These are phyloP conservation scores for Athalia circularis DNA, from an alignment of 2,888 invertebrate species.

Conservation along the genomic window DNA sequence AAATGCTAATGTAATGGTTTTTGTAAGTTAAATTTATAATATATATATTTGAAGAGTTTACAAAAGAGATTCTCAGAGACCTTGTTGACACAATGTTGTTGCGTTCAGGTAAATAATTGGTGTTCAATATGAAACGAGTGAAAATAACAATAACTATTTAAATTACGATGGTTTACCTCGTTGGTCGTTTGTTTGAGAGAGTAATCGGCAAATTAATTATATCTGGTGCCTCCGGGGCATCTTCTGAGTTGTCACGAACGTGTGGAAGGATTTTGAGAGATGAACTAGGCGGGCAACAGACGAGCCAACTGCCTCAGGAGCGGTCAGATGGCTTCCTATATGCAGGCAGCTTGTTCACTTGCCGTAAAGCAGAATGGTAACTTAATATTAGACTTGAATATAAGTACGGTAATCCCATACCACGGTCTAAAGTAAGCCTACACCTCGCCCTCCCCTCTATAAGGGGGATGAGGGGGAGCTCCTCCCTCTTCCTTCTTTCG, in stretches of 20 bases:
- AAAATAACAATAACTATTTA: not conserved
- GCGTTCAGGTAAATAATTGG: no score
- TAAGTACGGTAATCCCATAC: constrained; percentile 73
- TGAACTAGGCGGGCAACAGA: constrained; percentile 65
- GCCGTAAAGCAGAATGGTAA: constrained; percentile 74
- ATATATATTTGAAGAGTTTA: no score
- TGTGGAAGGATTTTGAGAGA: constrained; percentile 42
- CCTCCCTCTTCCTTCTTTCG: constrained; percentile 41
- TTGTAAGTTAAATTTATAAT: no score
- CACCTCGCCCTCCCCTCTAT: constrained; percentile 62
- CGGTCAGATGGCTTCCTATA: constrained; percentile 74
- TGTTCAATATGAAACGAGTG: no score
- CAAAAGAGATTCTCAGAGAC: no score
- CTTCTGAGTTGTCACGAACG: constrained; percentile 43
- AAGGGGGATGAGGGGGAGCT: not conserved
- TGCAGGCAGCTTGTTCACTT: constrained; percentile 74
- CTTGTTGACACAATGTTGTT: no score
- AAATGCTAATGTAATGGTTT: no score
- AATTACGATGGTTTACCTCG: constrained; percentile 1
- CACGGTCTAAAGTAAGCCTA: constrained; percentile 72
- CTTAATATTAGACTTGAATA: constrained; percentile 73
- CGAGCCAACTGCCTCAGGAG: constrained; percentile 70
- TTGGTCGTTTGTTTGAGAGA: not conserved
- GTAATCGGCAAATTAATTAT: constrained; percentile 38
- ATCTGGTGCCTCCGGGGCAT: constrained; percentile 46